phyloP scores from a whole-genome alignment of 2,888 invertebrate genomes.

The Empis stercorea region DNA sequence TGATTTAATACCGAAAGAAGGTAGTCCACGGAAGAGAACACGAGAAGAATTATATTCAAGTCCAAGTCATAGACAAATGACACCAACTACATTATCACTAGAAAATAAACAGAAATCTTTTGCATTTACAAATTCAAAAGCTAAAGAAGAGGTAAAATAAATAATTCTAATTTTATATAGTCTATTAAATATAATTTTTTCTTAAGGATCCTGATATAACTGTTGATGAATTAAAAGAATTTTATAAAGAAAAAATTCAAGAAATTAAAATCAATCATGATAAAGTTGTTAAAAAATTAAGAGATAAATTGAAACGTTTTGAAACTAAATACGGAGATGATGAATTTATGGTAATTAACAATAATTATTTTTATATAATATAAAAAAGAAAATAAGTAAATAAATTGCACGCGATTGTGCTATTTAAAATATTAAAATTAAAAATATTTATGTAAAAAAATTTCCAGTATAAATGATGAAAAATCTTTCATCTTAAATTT shows the following conservation, averaged over 20 bases:
- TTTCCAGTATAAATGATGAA: no score
- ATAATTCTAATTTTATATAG: neutral
- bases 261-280: conserved; percentile 28
- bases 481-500: no score
- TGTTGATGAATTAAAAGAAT: conserved; percentile 25
- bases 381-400: no score
- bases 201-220: conserved; percentile 22
- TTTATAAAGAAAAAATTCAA: conserved; percentile 31
- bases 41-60: conserved; percentile 30
- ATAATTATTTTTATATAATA: no score
- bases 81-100: conserved; percentile 19
- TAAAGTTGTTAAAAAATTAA: conserved; percentile 25
- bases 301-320: conserved; percentile 27
- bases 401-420: no score
- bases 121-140: conserved; percentile 14
- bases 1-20: conserved; percentile 18
- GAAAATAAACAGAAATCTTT: neutral
- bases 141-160: conserved; percentile 13
- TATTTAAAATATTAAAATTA: no score
- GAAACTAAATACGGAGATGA: conserved; percentile 31
- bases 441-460: no score
- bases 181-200: neutral
- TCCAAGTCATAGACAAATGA: conserved; percentile 34
- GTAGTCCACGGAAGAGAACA: conserved; percentile 27
- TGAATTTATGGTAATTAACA: conserved; percentile 29